Evolutionary conservation across 35 echinoderm and acorn worm species (phyloP), one percentile per base, ranked within the genome.

Genomic region (Chiridota heheva): DNA sequence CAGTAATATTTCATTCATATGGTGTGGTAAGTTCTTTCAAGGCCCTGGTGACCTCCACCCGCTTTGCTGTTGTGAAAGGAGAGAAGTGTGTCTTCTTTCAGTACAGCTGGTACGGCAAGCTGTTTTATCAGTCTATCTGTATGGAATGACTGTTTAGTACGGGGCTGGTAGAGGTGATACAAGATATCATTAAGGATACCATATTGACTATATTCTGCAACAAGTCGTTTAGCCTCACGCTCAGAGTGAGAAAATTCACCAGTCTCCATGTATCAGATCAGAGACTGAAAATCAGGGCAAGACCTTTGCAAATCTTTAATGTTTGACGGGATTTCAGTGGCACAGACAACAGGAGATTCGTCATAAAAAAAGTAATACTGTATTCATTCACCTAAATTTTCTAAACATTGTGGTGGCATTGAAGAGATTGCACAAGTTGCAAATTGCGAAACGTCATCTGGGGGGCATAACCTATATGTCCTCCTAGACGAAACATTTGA

Each of bases 11-110:
- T 87, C 12, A 45, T 31, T n/a, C 72, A 40, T 66, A 78, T 86
- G 34, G 49, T 87, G 36, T 67, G 32, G 66, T 86, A 86, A 25
- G 83, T 86, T 72, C 69, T 72, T 20, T 86, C 83, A 53, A 86
- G 42, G 26, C 83, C 83, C 44, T 86, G 83, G 28, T 75, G 83
- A 25, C 83, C 67, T 1, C 83, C 83, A 5, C 72, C 72, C 34
- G 25, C 12, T 42, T 67, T 20, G 37, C 51, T 78, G 42, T 87
- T 73, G 42, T 87, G 84, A 69, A 78, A 87, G 29, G 84, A 77
- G 3, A 87, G 48, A 16, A 87, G 44, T 45, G 78, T 76, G 49
- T 87, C 70, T 33, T 71, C 31, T 26, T 43, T 34, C 4, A 75
- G 57, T 49, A 6, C 35, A 31, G 72, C 34, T 30, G 83, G 83